Percentiles rank a stretch among this genome's conserved stretches.
These are phyloP conservation scores for Scaptomyza tumidula DNA, from an alignment of 2,888 invertebrate species.

Conservation along the genomic window DNA sequence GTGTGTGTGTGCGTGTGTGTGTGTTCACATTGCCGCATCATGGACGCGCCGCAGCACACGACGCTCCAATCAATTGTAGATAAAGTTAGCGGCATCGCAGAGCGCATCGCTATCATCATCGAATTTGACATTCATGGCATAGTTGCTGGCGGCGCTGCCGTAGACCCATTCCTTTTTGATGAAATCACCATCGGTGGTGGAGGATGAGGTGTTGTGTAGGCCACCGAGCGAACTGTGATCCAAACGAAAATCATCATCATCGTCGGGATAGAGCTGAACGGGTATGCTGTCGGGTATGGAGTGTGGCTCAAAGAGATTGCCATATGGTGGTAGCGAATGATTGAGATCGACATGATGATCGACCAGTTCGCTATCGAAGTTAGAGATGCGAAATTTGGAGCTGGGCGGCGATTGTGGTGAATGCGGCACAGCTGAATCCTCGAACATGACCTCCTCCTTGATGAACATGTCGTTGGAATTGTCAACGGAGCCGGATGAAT, in stretches of 20 bases:
- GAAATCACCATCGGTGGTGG: constrained; percentile 83
- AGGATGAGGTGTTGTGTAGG: constrained; percentile 82
- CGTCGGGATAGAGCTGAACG: constrained; percentile 83
- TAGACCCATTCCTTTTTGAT: constrained; percentile 84
- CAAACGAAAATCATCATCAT: constrained; percentile 83
- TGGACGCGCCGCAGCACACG: constrained; percentile 29
- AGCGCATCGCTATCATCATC: constrained; percentile 84
- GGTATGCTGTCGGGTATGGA: constrained; percentile 84
- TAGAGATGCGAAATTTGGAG: constrained; percentile 83
- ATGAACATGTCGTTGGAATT: constrained; percentile 84
- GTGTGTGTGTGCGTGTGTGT: constrained; percentile 3
- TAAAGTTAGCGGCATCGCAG: constrained; percentile 84
- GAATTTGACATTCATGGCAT: constrained; percentile 83
- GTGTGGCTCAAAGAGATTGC: constrained; percentile 83
- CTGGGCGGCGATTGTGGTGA: constrained; percentile 84
- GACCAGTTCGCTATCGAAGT: constrained; percentile 83
- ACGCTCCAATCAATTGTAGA: constrained; percentile 80
- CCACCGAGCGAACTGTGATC: constrained; percentile 83
- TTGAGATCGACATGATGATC: constrained; percentile 83
- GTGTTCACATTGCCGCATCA: constrained; percentile 40
- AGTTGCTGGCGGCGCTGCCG: constrained; percentile 81
- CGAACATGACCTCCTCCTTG: constrained; percentile 83
- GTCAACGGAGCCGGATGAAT: constrained; percentile 83
- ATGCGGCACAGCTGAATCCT: constrained; percentile 81
- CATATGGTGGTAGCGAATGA: constrained; percentile 83